Evolutionary conservation across 2,113 vertebrate species (phyloP).

Genomic region (Vombatus ursinus): DNA sequence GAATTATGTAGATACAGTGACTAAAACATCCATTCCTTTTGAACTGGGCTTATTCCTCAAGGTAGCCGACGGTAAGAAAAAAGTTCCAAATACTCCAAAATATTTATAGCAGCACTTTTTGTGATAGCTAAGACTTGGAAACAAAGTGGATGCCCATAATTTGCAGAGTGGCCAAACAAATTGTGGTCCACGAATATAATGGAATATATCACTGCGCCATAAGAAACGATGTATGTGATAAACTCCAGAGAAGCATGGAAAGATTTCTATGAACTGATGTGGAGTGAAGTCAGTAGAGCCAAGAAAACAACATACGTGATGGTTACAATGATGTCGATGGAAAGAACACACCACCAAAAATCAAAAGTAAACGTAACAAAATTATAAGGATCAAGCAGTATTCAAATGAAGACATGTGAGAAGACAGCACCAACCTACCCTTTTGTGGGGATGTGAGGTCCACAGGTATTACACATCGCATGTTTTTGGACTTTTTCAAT

Average conservation of each 20-base stretch:
- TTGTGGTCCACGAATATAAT: neutral
- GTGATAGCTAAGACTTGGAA: neutral
- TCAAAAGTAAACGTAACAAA: neutral
- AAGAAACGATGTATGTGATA: neutral
- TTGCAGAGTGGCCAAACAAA: neutral
- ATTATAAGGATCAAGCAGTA: neutral
- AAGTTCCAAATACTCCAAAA: neutral
- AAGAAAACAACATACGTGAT: neutral
- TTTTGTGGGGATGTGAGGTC: neutral
- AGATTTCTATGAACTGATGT: neutral
- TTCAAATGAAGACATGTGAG: neutral
- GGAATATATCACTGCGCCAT: neutral
- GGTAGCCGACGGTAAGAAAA: neutral
- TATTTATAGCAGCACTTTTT: neutral
- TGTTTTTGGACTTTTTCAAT: neutral
- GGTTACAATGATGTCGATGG: too few species aligned
- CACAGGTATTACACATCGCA: neutral
- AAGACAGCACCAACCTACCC: neutral
- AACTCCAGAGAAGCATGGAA: neutral
- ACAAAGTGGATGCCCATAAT: neutral
- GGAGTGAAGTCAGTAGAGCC: neutral
- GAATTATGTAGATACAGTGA: neutral
- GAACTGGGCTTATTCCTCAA: neutral
- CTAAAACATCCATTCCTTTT: neutral
- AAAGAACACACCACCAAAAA: neutral